Conservation (phyloP, 1,140 invertebrate species). For the Orussus abietinus region DNA sequence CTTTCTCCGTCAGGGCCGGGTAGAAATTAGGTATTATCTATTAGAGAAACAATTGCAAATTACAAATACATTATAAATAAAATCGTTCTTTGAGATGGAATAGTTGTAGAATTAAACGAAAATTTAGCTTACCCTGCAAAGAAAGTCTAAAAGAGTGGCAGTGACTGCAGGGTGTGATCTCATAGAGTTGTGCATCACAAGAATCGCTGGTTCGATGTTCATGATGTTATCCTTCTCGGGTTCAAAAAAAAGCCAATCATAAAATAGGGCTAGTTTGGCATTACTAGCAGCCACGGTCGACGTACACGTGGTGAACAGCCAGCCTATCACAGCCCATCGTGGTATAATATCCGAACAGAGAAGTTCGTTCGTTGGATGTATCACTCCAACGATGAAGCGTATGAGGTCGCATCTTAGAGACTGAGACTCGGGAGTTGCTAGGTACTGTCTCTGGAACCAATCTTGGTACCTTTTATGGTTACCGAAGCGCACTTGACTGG, state of each 20-base stretch:
- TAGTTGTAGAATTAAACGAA: constrained; percentile 4
- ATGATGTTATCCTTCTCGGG: constrained; percentile 96
- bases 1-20: constrained; percentile 77
- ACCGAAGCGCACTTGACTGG: constrained; percentile 91
- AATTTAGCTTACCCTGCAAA: constrained; percentile 69
- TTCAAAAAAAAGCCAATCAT: constrained; percentile 97
- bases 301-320: constrained; percentile 94
- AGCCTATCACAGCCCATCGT: constrained; percentile 97
- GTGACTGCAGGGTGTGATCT: constrained; percentile 93
- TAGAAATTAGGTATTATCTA: constrained; percentile 93
- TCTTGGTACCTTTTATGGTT: constrained; percentile 97
- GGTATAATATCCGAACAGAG: constrained; percentile 97
- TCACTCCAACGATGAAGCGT: constrained; percentile 94
- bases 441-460: constrained; percentile 97
- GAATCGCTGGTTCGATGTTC: constrained; percentile 98
- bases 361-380: constrained; percentile 96
- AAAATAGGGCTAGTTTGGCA: constrained; percentile 93
- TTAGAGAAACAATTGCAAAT: constrained; percentile 29
- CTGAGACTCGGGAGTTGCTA: constrained; percentile 95
- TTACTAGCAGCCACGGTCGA: constrained; percentile 91
- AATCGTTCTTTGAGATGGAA: constrained; percentile 3
- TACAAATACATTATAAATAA: constrained; percentile 4
- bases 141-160: constrained; percentile 90
- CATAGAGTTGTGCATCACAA: constrained; percentile 98
- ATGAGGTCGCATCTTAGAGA: constrained; percentile 93